phyloP scores from a whole-genome alignment of 2,888 invertebrate genomes.

The Megaustenia siamemsis region DNA sequence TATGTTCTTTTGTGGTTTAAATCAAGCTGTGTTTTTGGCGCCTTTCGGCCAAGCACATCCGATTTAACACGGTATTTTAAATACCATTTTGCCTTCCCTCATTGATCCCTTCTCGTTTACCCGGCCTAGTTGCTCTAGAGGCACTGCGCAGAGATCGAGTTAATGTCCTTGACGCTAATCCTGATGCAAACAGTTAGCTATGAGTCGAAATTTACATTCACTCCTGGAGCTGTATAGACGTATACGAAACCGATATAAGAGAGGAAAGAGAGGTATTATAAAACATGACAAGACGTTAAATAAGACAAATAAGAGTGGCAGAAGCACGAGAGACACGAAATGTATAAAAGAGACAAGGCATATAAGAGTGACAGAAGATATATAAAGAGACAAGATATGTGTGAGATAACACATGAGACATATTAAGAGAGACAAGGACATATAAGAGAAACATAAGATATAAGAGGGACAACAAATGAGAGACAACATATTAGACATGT shows the following conservation, averaged over 20 bases:
- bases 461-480: neutral
- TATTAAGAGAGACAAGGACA: conserved; percentile 32
- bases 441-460: neutral
- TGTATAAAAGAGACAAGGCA: neutral
- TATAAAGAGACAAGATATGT: neutral
- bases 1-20: too few relatives aligned
- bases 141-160: too few relatives aligned
- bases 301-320: conserved; percentile 3
- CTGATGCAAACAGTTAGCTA: too few relatives aligned
- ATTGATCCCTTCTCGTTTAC: too few relatives aligned
- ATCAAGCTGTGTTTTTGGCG: too few relatives aligned
- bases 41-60: too few relatives aligned
- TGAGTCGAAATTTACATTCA: too few relatives aligned
- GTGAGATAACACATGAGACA: neutral
- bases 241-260: conserved; percentile 29
- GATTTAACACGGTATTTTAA: too few relatives aligned
- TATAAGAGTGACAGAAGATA: conserved; percentile 11
- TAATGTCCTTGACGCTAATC: too few relatives aligned
- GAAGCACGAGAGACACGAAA: neutral
- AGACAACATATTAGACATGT: neutral
- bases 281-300: neutral
- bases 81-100: too few relatives aligned
- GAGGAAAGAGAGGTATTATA: neutral
- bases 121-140: too few relatives aligned
- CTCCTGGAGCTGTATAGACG: too few relatives aligned